phyloP scores from a whole-genome alignment of 2,888 invertebrate genomes.

The Temnothorax rugatulus region DNA sequence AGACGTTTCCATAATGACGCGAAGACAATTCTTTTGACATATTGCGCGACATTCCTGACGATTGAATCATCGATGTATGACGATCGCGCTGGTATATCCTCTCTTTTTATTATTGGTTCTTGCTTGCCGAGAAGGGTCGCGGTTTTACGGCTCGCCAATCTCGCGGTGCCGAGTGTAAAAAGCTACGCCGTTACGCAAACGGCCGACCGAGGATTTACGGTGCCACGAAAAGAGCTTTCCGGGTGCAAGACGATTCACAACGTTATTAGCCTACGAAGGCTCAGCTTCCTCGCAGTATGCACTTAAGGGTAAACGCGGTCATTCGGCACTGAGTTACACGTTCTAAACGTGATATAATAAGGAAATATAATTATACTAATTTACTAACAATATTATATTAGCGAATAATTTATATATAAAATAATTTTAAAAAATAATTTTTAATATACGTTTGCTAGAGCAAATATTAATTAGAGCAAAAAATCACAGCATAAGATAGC shows the following conservation, averaged over 20 bases:
- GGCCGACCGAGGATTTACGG: conserved; percentile 62
- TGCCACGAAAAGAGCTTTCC: conserved; percentile 59
- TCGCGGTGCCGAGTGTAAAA: conserved; percentile 55
- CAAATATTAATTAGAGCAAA: neutral
- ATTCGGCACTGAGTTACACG: neutral
- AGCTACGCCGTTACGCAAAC: conserved; percentile 72
- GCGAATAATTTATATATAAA: neutral
- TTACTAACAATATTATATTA: neutral
- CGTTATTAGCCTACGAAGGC: conserved; percentile 12
- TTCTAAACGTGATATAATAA: conserved; percentile 19
- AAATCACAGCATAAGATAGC: neutral
- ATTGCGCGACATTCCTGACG: conserved; percentile 22
- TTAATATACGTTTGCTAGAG: neutral
- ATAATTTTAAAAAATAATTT: neutral
- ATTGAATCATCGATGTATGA: conserved; percentile 34
- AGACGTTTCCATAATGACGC: neutral
- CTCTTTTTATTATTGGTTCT: conserved; percentile 68
- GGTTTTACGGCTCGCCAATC: conserved; percentile 77
- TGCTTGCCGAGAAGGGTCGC: conserved; percentile 66
- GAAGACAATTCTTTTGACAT: conserved; percentile 29
- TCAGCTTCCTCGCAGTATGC: neutral
- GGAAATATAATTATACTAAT: neutral
- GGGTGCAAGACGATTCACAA: conserved; percentile 21
- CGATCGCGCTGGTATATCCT: conserved; percentile 53
- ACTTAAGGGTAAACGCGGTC: conserved; percentile 15